Evolutionary conservation across 64 coral and sea anemone genomes (phyloP).

Genomic region (Catalaphyllia jardinei): DNA sequence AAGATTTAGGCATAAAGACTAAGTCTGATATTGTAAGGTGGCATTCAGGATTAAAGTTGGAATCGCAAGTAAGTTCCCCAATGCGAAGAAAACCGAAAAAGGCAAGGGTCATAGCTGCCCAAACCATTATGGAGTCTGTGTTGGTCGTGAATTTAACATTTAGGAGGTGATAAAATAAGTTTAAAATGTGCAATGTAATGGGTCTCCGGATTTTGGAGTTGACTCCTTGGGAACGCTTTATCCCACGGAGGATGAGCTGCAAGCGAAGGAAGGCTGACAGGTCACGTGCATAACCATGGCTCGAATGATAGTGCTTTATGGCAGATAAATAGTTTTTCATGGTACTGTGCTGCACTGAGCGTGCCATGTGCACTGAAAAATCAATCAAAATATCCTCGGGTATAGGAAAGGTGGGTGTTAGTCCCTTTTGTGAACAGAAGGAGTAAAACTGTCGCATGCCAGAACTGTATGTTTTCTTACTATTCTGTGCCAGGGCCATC

Average conservation of each 20-base stretch:
- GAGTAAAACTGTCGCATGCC: not conserved
- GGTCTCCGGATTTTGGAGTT: not conserved
- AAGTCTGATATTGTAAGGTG: not conserved
- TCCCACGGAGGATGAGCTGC: not conserved
- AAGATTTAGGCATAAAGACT: not conserved
- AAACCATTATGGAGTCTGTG: slow-evolving; percentile 35
- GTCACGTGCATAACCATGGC: not conserved
- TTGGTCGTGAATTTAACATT: not conserved
- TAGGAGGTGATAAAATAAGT: slow-evolving; percentile 9
- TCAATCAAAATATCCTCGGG: not conserved
- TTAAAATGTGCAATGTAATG: not conserved
- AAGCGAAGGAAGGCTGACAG: not conserved
- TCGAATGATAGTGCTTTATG: slow-evolving; percentile 1
- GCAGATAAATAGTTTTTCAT: not conserved
- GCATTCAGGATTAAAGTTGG: slow-evolving; percentile 18
- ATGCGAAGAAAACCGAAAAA: slow-evolving; percentile 57
- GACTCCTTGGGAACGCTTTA: not conserved
- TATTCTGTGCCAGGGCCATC: not conserved
- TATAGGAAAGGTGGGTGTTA: not conserved
- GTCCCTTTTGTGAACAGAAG: not conserved
- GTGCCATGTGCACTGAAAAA: not conserved
- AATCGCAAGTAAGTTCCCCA: slow-evolving; percentile 45
- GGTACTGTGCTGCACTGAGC: not conserved
- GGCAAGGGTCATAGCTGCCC: slow-evolving; percentile 59
- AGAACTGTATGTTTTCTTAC: not conserved